These are phyloP conservation scores for Lampris megalopsis DNA, from an alignment of 2,113 vertebrate species.

Conservation along the genomic window DNA sequence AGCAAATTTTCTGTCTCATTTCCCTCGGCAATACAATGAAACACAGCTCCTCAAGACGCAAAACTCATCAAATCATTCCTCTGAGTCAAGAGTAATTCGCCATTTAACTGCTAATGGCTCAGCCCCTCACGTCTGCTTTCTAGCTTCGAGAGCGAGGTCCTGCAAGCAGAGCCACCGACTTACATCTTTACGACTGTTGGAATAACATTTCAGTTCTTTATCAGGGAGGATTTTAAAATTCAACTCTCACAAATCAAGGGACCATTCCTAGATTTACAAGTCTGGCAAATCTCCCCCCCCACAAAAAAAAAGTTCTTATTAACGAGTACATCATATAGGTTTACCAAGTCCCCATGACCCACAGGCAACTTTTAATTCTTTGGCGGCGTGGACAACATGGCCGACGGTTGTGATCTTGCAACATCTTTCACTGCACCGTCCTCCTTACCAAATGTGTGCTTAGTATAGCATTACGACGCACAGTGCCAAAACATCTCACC, in stretches of 20 bases:
- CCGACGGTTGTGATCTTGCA: not conserved
- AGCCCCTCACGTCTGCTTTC: too few species aligned
- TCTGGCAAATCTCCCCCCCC: constrained; percentile 35
- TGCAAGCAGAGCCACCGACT: not conserved
- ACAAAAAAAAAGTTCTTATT: not conserved
- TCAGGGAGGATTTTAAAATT: constrained; percentile 20
- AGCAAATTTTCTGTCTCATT: constrained; percentile 28
- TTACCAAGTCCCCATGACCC: not conserved
- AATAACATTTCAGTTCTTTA: constrained; percentile 20
- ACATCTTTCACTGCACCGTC: not conserved
- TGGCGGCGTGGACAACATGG: too few species aligned
- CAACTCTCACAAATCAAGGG: constrained; percentile 9
- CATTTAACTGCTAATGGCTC: too few species aligned
- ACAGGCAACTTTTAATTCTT: not conserved
- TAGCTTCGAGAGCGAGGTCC: not conserved
- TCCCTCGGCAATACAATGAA: constrained; percentile 16
- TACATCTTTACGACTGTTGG: not conserved
- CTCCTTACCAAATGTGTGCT: not conserved
- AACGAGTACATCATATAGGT: not conserved
- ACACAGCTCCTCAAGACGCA: not conserved
- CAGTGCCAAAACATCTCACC: not conserved
- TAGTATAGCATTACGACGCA: not conserved
- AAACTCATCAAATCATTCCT: not conserved
- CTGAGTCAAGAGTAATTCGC: not conserved
- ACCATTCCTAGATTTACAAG: constrained; percentile 25